These are phyloP conservation scores for Orientallactaga sibirica DNA, from an alignment of 2,797 vertebrate species.

Conservation along the genomic window DNA sequence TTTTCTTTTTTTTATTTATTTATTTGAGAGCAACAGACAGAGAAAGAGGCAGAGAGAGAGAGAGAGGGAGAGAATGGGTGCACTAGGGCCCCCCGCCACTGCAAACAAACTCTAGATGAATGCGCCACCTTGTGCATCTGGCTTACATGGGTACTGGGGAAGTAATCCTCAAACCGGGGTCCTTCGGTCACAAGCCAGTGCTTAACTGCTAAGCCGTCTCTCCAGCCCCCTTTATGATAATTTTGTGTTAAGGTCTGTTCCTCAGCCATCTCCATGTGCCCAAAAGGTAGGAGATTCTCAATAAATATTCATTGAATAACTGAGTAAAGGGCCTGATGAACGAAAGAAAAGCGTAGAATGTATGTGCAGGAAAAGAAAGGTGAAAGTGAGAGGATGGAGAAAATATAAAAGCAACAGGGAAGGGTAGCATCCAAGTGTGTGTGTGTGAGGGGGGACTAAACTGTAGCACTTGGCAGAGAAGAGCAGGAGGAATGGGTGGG, in stretches of 20 bases:
- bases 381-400: background rate
- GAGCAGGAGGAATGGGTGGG: background rate
- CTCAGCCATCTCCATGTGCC: background rate
- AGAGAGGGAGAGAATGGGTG: too few relatives aligned
- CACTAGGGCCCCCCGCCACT: too few relatives aligned
- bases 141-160: too few relatives aligned
- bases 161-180: too few relatives aligned
- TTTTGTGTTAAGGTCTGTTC: slow-evolving; percentile 6
- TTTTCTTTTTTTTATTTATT: too few relatives aligned
- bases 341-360: background rate
- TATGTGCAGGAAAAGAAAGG: background rate
- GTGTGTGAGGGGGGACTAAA: background rate
- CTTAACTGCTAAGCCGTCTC: too few relatives aligned
- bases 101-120: too few relatives aligned
- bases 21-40: too few relatives aligned
- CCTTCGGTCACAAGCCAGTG: too few relatives aligned
- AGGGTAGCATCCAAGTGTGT: background rate
- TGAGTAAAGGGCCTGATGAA: background rate
- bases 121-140: too few relatives aligned
- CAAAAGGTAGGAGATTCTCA: background rate
- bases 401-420: background rate
- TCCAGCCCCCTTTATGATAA: background rate
- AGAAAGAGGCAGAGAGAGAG: too few relatives aligned
- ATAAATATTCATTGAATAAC: slow-evolving; percentile 20
- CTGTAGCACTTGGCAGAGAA: background rate